Evolutionary conservation across 2,888 invertebrate species (phyloP), one percentile per base, ranked within the genome.

Genomic region (Chirona hameri): DNA sequence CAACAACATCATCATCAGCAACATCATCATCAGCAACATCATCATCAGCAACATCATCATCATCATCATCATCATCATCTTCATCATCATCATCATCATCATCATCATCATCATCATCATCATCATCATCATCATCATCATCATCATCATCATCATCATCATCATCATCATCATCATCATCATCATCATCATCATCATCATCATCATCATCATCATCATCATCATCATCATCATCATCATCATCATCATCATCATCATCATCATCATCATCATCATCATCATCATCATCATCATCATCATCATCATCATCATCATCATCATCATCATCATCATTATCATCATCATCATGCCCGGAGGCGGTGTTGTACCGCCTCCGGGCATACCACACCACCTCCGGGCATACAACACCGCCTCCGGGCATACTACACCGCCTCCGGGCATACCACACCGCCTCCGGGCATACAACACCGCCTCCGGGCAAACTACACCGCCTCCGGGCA

Each of bases 51-150:
- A n/a, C n/a, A n/a, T n/a, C n/a, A n/a, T n/a, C n/a, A n/a, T n/a
- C n/a, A n/a, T n/a, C n/a, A n/a, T n/a, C n/a, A n/a, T n/a, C n/a
- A n/a, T n/a, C n/a, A n/a, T n/a, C 65, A 65, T 65, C 65, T 21
- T 65, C 65, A 65, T 65, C 65, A 65, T 65, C 65, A 65, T 65
- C 65, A 65, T 65, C 65, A 65, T 65, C 65, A 65, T 65, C 65
- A 65, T 65, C 65, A 65, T 65, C 65, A 65, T 65, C 65, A 65
- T 65, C 65, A 65, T 65, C 65, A 65, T 65, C 65, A 65, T 65
- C 65, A 65, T 65, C 65, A 65, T 65, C 65, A 65, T 65, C 65
- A 65, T 65, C 65, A 65, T 65, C 65, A 65, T 65, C 65, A 65
- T 65, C 65, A 65, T 65, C 65, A 65, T 65, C 65, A 65, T 65